Conservation (phyloP, 2,888 invertebrate species). For the Epinotia demarniana region DNA sequence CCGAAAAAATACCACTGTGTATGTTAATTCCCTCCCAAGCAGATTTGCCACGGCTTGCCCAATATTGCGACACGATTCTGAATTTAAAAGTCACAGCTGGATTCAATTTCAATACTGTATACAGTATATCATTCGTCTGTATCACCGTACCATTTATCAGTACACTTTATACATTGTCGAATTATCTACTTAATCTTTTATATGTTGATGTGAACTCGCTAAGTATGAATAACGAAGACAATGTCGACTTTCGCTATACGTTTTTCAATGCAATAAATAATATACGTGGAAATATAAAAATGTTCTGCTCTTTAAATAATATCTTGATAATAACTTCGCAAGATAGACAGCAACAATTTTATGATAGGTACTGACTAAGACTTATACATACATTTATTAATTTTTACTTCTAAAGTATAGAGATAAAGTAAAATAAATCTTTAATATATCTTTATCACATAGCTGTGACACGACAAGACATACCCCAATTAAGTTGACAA, state of each 20-base stretch:
- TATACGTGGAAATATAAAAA: too few relatives aligned
- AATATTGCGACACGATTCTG: slow-evolving; percentile 31
- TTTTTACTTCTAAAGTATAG: not conserved
- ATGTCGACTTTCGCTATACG: too few relatives aligned
- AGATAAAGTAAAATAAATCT: not conserved
- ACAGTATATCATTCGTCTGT: not conserved
- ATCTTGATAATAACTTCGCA: too few relatives aligned
- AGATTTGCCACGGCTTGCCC: slow-evolving; percentile 38
- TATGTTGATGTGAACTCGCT: not conserved
- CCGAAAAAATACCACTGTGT: slow-evolving; percentile 64
- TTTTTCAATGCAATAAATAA: too few relatives aligned
- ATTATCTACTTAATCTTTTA: not conserved
- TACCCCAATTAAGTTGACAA: slow-evolving; percentile 29
- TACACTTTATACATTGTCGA: not conserved
- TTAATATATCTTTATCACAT: not conserved
- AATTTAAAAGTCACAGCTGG: slow-evolving; percentile 20
- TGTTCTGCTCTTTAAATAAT: too few relatives aligned
- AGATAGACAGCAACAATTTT: not conserved
- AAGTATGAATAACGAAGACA: too few relatives aligned
- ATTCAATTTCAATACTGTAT: not conserved
- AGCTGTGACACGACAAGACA: not conserved
- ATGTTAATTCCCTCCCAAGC: slow-evolving; percentile 69
- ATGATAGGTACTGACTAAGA: not conserved
- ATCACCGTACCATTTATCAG: not conserved
- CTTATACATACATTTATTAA: too few relatives aligned